Base-by-base conservation (phyloP, 2,888 invertebrate species). In the Orthonychiurus folsomi region DNA sequence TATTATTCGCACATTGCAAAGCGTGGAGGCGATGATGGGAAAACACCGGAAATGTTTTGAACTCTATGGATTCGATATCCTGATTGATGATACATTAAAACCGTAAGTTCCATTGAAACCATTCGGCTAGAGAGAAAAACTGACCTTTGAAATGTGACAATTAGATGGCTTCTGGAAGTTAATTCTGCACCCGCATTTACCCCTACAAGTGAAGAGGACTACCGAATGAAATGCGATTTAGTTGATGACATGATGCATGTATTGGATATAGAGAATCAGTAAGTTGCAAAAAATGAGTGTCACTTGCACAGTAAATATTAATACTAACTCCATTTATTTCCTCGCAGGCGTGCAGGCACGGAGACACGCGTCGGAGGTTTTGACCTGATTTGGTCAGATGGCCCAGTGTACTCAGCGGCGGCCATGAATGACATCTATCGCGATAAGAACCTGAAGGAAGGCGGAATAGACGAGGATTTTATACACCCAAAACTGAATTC, bases 31-130 rank as follows among this genome's bases (percentile, higher is more conserved):
- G 62, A 77, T 79, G 66, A 80, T 82, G 71, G 74, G 80, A 75
- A 76, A 77, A 23, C 81, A 81, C 73, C 78, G 78, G 62, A 83
- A 84, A 72, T 84, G 83, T 68, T 84, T 84, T 75, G 84, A 84
- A 73, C 77, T 84, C 63, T 84, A 83, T 73, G 84, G 84, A 21
- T 84, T 84, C 73, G 84, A 84, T 72, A 79, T 84, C 48, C 75
- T 84, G 1, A 75, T 84, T 24, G 83, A 83, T 73, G 76, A 76
- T n/a, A 74, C 78, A 60, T 75, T 84, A 20, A 81, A 79, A 69
- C 83, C 83, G 76, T 37, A 37, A 37, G 15, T 37, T 37, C 5
- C 5, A 37, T 37, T 37, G 15, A 5, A 9, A 37, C 15, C 15
- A 37, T 37, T 37, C 5, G 37, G 37, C 15, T 15, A 37, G 15